Conservation (phyloP, 2,797 vertebrate species). For the Remorina albescens region DNA sequence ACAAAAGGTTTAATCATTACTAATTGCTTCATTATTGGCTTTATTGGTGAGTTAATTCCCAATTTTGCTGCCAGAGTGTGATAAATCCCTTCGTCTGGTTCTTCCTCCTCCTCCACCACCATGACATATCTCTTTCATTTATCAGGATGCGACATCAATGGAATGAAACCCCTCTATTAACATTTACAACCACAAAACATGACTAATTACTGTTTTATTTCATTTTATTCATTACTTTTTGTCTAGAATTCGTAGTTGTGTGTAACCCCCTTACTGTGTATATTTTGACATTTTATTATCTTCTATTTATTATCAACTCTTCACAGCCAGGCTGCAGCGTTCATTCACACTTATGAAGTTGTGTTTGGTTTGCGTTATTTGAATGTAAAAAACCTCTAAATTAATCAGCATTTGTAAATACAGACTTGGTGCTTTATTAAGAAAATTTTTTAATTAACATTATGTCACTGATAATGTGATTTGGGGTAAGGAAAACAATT, state of each 20-base stretch:
- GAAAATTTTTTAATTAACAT: too few relatives aligned
- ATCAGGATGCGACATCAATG: background rate
- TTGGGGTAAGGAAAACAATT: too few relatives aligned
- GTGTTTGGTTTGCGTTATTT: too few relatives aligned
- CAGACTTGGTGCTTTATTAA: too few relatives aligned
- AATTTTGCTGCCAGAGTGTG: conserved; percentile 4
- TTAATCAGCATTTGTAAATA: too few relatives aligned
- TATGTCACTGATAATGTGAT: too few relatives aligned
- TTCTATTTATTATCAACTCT: background rate
- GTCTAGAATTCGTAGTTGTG: background rate
- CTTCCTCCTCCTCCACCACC: background rate
- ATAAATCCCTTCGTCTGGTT: background rate
- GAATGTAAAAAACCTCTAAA: too few relatives aligned
- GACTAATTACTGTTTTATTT: too few relatives aligned
- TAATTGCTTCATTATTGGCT: background rate
- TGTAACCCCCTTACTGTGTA: background rate
- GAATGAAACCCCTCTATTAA: background rate
- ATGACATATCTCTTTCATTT: background rate
- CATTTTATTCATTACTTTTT: background rate
- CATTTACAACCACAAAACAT: background rate
- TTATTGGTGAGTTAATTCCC: background rate
- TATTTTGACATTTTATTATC: background rate
- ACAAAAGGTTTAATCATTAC: background rate
- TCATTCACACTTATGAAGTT: too few relatives aligned
- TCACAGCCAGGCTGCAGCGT: background rate